phyloP scores from a whole-genome alignment of 2,888 invertebrate genomes.

The Drosophila vallismaia region DNA sequence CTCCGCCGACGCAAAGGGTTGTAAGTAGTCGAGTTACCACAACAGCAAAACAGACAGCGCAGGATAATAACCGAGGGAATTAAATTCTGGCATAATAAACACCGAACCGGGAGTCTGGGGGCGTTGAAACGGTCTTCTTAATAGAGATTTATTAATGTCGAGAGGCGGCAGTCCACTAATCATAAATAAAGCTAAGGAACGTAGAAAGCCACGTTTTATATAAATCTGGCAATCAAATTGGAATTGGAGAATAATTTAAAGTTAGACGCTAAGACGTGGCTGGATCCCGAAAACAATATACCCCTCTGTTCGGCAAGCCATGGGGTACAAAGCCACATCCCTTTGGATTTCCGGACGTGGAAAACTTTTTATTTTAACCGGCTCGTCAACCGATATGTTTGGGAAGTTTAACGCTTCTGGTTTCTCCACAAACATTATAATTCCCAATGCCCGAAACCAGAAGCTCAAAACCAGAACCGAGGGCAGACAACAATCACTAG shows the following conservation, averaged over 20 bases:
- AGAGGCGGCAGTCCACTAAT: conserved; percentile 12
- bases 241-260: conserved; percentile 1
- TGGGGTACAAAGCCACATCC: neutral
- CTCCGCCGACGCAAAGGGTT: conserved; percentile 16
- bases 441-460: conserved; percentile 11
- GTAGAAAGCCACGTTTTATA: too few species aligned
- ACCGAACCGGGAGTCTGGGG: neutral
- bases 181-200: conserved; percentile 4
- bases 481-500: conserved; percentile 41
- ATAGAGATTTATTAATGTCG: conserved; percentile 31
- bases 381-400: conserved; percentile 14
- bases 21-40: conserved; percentile 20
- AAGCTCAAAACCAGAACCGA: neutral
- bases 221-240: neutral
- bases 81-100: conserved; percentile 22
- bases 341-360: conserved; percentile 1
- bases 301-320: neutral
- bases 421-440: conserved; percentile 55
- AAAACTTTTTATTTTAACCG: neutral
- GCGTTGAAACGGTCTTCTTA: conserved; percentile 22
- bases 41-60: conserved; percentile 1
- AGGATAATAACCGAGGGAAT: conserved; percentile 23
- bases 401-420: conserved; percentile 8
- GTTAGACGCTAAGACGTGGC: neutral
- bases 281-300: neutral